Conservation (phyloP, 2,797 vertebrate species). For the Coracias cyanogaster region DNA sequence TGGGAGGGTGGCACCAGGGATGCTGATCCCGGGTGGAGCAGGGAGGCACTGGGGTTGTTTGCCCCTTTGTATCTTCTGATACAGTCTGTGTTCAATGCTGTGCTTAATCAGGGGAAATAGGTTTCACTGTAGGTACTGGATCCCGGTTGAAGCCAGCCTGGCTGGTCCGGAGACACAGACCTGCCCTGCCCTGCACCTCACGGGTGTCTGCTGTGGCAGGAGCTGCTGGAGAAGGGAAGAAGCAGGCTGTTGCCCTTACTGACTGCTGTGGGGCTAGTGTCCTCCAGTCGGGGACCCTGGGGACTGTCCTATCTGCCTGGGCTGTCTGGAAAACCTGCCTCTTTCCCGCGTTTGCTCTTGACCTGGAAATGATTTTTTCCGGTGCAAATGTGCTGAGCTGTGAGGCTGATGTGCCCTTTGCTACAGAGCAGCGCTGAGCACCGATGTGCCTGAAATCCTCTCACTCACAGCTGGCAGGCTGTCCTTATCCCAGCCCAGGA, state of each 20-base stretch:
- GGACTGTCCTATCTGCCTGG: background rate
- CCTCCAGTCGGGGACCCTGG: background rate
- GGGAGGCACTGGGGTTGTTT: background rate
- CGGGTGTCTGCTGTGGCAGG: background rate
- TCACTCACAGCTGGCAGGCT: background rate
- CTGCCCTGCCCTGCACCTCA: background rate
- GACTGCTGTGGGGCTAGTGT: background rate
- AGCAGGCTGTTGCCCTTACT: background rate
- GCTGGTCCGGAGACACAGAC: background rate
- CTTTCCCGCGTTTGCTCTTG: background rate
- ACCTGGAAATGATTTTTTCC: conserved; percentile 53
- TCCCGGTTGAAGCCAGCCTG: background rate
- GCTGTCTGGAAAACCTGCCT: background rate
- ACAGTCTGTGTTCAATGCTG: fast-evolving
- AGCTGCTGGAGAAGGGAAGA: background rate
- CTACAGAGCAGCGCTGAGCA: background rate
- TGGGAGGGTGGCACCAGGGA: background rate
- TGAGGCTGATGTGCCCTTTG: background rate
- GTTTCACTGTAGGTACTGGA: background rate
- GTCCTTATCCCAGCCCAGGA: conserved; percentile 10
- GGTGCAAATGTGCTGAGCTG: background rate
- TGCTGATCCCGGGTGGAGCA: fast-evolving
- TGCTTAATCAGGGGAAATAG: too few relatives aligned
- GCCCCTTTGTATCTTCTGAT: background rate
- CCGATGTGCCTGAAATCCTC: background rate